Conservation (phyloP, 2,888 invertebrate species). For the Drosophila incognita region DNA sequence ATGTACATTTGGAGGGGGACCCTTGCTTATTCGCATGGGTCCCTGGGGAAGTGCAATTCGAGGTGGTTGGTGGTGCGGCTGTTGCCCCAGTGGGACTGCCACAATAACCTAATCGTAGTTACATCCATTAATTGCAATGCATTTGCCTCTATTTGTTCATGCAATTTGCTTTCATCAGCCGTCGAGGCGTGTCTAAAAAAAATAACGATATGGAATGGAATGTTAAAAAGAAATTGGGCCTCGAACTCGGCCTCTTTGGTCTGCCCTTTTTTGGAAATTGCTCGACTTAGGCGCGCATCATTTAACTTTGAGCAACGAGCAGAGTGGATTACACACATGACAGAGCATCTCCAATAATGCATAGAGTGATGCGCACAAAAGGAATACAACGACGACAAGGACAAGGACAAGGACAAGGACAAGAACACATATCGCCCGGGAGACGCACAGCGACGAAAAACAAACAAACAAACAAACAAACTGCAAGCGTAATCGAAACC, state of each 20-base stretch:
- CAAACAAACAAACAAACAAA: constrained; percentile 25
- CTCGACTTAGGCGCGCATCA: constrained; percentile 77
- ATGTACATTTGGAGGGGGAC: background rate
- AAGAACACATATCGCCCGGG: constrained; percentile 10
- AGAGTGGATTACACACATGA: constrained; percentile 79
- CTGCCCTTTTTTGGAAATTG: constrained; percentile 52
- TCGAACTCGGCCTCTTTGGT: constrained; percentile 33
- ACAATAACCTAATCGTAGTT: constrained; percentile 7
- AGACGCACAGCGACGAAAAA: background rate
- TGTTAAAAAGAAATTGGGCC: constrained; percentile 30
- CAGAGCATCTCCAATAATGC: constrained; percentile 48
- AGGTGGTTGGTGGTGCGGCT: constrained; percentile 13
- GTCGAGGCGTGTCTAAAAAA: constrained; percentile 53
- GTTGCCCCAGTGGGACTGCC: constrained; percentile 30
- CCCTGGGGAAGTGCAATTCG: constrained; percentile 31
- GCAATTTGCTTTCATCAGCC: constrained; percentile 72
- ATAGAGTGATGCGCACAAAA: constrained; percentile 26
- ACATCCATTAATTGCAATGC: constrained; percentile 51
- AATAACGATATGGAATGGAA: constrained; percentile 12
- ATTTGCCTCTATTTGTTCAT: constrained; percentile 55
- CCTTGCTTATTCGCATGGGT: background rate
- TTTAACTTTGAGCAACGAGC: constrained; percentile 77
- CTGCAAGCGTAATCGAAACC: constrained; percentile 73
- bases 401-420: constrained; percentile 7
- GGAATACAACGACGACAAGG: constrained; percentile 1